These are phyloP conservation scores for Oasisia sp. DNA, from an alignment of 2,888 invertebrate species.

Conservation along the genomic window DNA sequence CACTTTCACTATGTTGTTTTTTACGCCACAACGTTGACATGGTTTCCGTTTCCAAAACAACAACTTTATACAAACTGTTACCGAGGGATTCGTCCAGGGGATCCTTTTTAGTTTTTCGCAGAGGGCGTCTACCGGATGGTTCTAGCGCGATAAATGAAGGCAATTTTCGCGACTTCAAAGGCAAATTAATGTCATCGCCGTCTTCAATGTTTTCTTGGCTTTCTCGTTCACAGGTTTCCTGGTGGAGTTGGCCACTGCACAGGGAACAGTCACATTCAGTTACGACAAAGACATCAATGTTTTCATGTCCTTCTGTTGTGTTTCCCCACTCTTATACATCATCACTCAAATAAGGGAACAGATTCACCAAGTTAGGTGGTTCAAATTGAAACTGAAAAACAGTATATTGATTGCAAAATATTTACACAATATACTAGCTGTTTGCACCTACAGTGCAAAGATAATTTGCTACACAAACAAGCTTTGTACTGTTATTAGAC, in stretches of 20 bases:
- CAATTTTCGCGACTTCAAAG: neutral
- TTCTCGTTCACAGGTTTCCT: neutral
- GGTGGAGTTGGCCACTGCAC: neutral
- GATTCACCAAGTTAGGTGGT: too few relatives aligned
- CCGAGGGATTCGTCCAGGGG: constrained; percentile 7
- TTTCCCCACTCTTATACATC: neutral
- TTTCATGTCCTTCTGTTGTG: neutral
- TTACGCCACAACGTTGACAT: neutral
- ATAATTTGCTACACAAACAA: too few relatives aligned
- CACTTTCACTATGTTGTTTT: neutral
- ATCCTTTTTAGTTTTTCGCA: neutral
- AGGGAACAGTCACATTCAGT: constrained; percentile 6
- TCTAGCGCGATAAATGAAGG: neutral
- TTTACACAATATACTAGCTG: too few relatives aligned
- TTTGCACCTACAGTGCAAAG: too few relatives aligned
- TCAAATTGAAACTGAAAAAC: too few relatives aligned
- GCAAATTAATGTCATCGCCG: constrained; percentile 3
- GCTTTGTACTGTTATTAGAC: neutral
- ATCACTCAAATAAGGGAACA: too few relatives aligned
- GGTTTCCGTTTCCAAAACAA: neutral
- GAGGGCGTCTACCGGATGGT: neutral
- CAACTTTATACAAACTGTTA: constrained; percentile 12
- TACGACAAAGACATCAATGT: neutral
- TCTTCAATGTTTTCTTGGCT: neutral
- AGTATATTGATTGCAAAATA: too few relatives aligned